These are phyloP conservation scores for Triplophysa dalaica DNA, from an alignment of 2,113 vertebrate species.

Conservation along the genomic window DNA sequence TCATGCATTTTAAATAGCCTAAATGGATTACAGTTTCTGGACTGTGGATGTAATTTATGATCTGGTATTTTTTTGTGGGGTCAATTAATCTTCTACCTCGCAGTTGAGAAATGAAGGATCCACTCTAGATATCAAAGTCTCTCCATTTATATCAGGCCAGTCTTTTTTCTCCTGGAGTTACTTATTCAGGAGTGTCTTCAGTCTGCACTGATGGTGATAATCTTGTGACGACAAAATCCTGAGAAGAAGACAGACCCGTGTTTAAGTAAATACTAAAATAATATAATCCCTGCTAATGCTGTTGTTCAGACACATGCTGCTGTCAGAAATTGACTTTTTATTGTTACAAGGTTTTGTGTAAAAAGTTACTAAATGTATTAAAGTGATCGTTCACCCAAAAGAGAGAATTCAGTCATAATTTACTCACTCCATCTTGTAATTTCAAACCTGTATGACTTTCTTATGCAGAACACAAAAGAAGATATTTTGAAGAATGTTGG, in stretches of 20 bases:
- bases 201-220: conserved; percentile 37
- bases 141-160: conserved; percentile 44
- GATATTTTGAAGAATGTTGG: too few relatives aligned
- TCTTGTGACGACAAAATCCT: conserved; percentile 38
- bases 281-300: conserved; percentile 1
- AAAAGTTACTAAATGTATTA: not conserved
- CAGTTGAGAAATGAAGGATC: conserved; percentile 53
- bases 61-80: conserved; percentile 46
- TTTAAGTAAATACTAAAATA: conserved; percentile 8
- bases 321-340: not conserved
- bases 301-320: conserved; percentile 5
- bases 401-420: too few relatives aligned
- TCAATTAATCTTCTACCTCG: conserved; percentile 57
- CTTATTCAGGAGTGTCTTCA: conserved; percentile 26
- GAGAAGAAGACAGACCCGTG: conserved; percentile 32
- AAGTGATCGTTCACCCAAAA: too few relatives aligned
- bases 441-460: too few relatives aligned
- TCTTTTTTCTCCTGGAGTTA: conserved; percentile 16
- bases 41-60: conserved; percentile 58
- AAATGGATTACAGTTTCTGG: conserved; percentile 61
- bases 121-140: conserved; percentile 46
- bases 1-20: conserved; percentile 65
- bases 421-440: too few relatives aligned
- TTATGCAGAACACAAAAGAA: too few relatives aligned
- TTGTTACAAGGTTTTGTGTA: not conserved